A percentile compares a stretch with the other conserved stretches of the same genome.
These are phyloP conservation scores for Pandemis corylana DNA, from an alignment of 2,888 invertebrate species.

Conservation along the genomic window DNA sequence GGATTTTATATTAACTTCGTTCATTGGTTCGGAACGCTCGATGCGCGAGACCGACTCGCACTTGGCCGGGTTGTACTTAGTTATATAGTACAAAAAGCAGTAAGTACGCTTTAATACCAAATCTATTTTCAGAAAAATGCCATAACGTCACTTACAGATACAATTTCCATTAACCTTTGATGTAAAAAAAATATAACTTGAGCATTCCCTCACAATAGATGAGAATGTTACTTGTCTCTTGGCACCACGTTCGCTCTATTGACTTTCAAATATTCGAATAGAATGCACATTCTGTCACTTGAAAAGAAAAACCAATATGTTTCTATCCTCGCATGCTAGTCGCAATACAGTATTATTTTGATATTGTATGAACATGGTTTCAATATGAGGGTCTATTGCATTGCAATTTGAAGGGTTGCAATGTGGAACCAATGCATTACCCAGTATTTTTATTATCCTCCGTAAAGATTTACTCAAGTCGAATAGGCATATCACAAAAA, in stretches of 20 bases:
- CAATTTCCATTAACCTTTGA: background rate
- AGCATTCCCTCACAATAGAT: slow-evolving; percentile 4
- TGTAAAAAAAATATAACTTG: background rate
- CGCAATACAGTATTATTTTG: slow-evolving; percentile 27
- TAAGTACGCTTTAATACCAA: background rate
- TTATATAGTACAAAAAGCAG: background rate
- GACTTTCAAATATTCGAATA: slow-evolving; percentile 37
- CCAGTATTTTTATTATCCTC: background rate
- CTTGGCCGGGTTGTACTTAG: background rate
- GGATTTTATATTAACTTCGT: too few species aligned
- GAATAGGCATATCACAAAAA: background rate
- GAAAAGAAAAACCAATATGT: slow-evolving; percentile 40
- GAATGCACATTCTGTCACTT: slow-evolving; percentile 39
- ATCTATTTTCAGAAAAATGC: background rate
- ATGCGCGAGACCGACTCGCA: too few species aligned
- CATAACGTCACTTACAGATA: background rate
- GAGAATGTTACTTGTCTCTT: slow-evolving; percentile 19
- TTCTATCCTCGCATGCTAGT: slow-evolving; percentile 25
- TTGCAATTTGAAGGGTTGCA: slow-evolving; percentile 8
- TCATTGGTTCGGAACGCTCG: too few species aligned
- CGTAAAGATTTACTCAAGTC: background rate
- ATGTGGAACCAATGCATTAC: slow-evolving; percentile 4
- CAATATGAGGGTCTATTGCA: slow-evolving; percentile 16
- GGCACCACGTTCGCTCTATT: slow-evolving; percentile 26
- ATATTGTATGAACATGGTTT: slow-evolving; percentile 30